Base-by-base conservation (phyloP, 2,797 vertebrate species). In the Parambassis ranga region DNA sequence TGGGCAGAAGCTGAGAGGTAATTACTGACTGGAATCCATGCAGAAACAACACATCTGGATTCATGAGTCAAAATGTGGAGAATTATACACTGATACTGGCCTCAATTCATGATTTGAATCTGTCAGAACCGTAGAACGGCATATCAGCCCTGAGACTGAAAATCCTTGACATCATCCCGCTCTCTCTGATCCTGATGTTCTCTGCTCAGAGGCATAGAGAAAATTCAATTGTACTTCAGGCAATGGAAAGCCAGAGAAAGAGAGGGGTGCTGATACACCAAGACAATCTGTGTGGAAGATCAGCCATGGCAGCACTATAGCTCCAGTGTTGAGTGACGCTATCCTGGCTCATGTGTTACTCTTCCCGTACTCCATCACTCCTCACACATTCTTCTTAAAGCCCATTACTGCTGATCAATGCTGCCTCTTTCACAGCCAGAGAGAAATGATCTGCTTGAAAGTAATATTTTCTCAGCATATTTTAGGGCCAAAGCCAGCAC, bases 1-100 rank as follows among this genome's bases (percentile, higher is more conserved):
- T 90, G 86, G 87, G 89, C 85, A 82, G 81, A 58, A 71, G 85
- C 85, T 71, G 83, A 86, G 86, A 87, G 86, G 90, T 93, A 93
- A 94, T 94, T 94, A 94, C 87, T 87, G 82, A 86, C 84, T 89
- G 89, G 83, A 92, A 93, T 84, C 89, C 92, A 93, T 92, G 93
- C 92, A 93, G 91, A 94, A 94, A 93, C 86, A 74, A 81, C 92
- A 93, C 93, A 94, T 93, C 93, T 93, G 92, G 91, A 92, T 89
- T 75, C 74, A 78, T 46, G 81, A 88, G 81, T 87, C 84, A 82
- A 85, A 90, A 79, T 49, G 72, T 69, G 60, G 70, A 72, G 75
- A 71, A 70, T 74, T 75, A 68, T 67, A 74, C 56, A 6, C 61
- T 15, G 61, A 79, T 72, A 71, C 72, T 24, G 4, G 60, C 57